A percentile compares a stretch with the other conserved stretches of the same genome.
These are phyloP conservation scores for Labrus mixtus DNA, from an alignment of 2,113 vertebrate genomes.

Conservation along the genomic window DNA sequence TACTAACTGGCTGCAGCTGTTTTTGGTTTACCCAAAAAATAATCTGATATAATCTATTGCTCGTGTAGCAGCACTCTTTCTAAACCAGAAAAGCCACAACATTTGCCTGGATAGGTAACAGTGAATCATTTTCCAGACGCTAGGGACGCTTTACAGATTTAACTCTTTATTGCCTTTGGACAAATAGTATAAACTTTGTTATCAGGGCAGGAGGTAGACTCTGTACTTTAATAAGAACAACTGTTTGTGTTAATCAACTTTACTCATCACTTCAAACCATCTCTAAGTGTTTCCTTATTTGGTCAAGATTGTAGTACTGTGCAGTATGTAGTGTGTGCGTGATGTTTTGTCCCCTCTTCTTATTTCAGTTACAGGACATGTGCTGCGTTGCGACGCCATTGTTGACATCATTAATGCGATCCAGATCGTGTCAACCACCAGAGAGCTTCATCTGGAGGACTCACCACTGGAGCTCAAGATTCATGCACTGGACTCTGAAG, in stretches of 20 bases:
- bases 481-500: slow-evolving; percentile 95
- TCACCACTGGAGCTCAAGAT: slow-evolving; percentile 93
- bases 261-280: background rate
- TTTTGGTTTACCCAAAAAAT: background rate
- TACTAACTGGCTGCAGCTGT: background rate
- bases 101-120: slow-evolving; percentile 26
- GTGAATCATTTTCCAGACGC: background rate
- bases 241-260: background rate
- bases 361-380: slow-evolving; percentile 90
- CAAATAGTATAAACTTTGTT: background rate
- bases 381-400: slow-evolving; percentile 95
- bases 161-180: background rate
- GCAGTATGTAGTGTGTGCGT: background rate
- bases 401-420: slow-evolving; percentile 93
- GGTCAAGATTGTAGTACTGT: background rate
- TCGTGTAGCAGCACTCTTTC: background rate
- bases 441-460: slow-evolving; percentile 96
- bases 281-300: background rate
- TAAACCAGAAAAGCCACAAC: slow-evolving; percentile 32
- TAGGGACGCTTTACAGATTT: background rate
- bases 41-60: background rate
- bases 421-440: slow-evolving; percentile 94
- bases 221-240: background rate
- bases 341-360: background rate
- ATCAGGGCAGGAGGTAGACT: background rate